These are phyloP conservation scores for Caiman crocodilus DNA, from an alignment of 2,797 vertebrate genomes.

Conservation along the genomic window DNA sequence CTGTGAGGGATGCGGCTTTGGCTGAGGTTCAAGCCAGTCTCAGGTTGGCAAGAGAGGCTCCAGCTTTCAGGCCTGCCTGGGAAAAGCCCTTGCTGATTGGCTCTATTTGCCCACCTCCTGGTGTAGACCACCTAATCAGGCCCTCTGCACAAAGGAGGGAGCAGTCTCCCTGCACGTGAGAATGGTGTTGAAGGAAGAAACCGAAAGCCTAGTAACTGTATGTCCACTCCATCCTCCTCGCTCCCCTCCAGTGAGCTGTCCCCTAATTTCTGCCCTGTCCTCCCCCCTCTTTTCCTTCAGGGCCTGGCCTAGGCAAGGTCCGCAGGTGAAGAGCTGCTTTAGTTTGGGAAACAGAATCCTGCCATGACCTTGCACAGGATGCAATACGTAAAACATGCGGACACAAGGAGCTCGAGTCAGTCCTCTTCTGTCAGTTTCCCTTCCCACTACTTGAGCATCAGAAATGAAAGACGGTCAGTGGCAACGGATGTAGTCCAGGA, in stretches of 20 bases:
- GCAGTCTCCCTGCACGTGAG: background rate
- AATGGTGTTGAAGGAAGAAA: background rate
- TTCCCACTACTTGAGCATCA: background rate
- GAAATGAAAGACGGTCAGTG: background rate
- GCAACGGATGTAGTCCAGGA: conserved; percentile 3
- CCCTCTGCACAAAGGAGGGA: background rate
- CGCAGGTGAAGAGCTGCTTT: conserved; percentile 53
- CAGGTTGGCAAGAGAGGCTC: background rate
- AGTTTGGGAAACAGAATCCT: conserved; percentile 23
- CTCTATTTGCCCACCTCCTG: background rate
- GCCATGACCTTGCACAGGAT: conserved; percentile 32
- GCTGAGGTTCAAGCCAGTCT: conserved; percentile 14
- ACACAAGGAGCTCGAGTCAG: conserved; percentile 21
- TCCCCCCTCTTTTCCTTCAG: conserved; percentile 52
- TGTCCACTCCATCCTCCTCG: conserved; percentile 59
- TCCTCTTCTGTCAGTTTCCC: background rate
- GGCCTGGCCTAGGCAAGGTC: too few relatives aligned
- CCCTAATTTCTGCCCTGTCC: conserved; percentile 44
- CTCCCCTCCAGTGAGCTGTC: background rate
- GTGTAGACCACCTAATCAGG: background rate
- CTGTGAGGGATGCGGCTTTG: background rate
- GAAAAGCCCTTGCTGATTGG: background rate
- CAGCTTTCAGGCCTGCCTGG: background rate
- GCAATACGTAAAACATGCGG: background rate
- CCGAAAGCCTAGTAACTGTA: conserved; percentile 33